A percentile compares a stretch with the other conserved stretches of the same genome.
phyloP scores from a whole-genome alignment of 1,140 invertebrate species.

The Sipha flava region DNA sequence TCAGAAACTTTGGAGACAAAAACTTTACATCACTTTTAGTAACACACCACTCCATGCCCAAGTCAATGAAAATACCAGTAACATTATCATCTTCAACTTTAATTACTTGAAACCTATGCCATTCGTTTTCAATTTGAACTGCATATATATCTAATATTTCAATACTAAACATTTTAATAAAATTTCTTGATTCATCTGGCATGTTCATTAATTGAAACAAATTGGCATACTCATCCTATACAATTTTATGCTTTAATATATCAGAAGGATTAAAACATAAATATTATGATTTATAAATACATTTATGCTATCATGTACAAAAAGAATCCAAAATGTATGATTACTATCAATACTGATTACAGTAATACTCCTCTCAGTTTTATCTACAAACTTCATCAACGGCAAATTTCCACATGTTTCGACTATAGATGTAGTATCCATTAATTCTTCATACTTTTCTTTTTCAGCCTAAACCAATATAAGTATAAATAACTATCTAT shows the following conservation, averaged over 20 bases:
- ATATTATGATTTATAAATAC: not conserved
- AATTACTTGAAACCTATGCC: constrained; percentile 18
- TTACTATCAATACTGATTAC: not conserved
- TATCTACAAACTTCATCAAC: not conserved
- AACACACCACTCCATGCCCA: not conserved
- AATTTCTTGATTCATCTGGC: not conserved
- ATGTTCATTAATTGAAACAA: not conserved
- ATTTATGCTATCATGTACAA: constrained; percentile 14
- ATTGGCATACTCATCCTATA: not conserved
- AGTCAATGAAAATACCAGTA: constrained; percentile 13
- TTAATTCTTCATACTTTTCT: not conserved
- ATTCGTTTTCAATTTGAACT: not conserved
- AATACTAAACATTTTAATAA: constrained; percentile 9
- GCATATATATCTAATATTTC: not conserved
- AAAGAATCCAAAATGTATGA: constrained; percentile 1
- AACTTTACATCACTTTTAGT: not conserved
- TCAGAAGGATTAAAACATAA: not conserved
- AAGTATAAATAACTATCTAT: too few species aligned
- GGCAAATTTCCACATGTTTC: not conserved
- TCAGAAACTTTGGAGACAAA: not conserved
- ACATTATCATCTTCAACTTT: not conserved
- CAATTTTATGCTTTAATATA: not conserved
- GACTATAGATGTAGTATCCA: not conserved
- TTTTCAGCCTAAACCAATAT: not conserved
- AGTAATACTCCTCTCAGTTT: not conserved